phyloP scores from a whole-genome alignment of 1,140 invertebrate genomes.

The Pentalonia nigronervosa region DNA sequence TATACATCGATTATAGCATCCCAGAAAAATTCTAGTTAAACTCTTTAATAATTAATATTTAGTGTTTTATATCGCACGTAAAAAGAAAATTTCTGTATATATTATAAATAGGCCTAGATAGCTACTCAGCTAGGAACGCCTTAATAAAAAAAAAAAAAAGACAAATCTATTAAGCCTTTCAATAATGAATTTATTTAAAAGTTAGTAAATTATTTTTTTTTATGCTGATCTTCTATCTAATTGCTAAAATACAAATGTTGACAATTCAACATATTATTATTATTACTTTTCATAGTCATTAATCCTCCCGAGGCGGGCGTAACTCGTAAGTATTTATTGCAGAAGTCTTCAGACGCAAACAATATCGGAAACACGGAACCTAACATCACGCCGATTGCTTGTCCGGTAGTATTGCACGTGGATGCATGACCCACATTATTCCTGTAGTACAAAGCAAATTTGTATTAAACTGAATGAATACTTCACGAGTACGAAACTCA shows the following conservation, averaged over 20 bases:
- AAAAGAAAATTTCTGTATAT: too few relatives aligned
- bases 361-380: conserved; percentile 97
- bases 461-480: neutral
- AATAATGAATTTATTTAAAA: neutral
- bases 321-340: conserved; percentile 87
- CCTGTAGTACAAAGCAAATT: neutral
- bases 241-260: neutral
- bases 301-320: conserved; percentile 75
- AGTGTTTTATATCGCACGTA: too few relatives aligned
- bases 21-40: too few relatives aligned
- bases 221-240: neutral
- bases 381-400: conserved; percentile 96
- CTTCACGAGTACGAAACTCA: conserved; percentile 61
- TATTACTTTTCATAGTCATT: conserved; percentile 81
- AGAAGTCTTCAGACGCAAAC: conserved; percentile 94
- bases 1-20: too few relatives aligned
- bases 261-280: neutral
- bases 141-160: too few relatives aligned
- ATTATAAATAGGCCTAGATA: too few relatives aligned
- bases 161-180: neutral
- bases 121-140: too few relatives aligned
- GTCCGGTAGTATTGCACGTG: conserved; percentile 97
- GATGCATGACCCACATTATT: conserved; percentile 90
- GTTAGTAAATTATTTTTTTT: too few relatives aligned
- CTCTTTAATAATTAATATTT: too few relatives aligned